Evolutionary conservation across 92 coral and sea anemone species (phyloP), one percentile per base, ranked within the genome.

Genomic region (Virgularia gustaviana): DNA sequence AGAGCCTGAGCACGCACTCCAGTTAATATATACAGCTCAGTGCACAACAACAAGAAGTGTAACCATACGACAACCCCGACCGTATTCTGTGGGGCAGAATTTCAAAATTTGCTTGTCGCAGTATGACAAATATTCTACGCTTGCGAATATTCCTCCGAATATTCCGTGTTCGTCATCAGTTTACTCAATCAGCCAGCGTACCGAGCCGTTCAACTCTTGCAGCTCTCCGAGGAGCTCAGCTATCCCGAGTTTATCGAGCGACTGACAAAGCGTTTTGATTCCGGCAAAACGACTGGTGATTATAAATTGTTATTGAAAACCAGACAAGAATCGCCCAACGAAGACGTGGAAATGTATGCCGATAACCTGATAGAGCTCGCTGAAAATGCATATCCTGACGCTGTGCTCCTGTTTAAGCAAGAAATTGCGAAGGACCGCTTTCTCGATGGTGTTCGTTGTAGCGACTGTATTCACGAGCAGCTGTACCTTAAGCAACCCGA

Each of bases 41-140:
- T n/a, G n/a, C n/a, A n/a, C 75, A 42, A 23, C 51, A 31, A 19
- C 51, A 49, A 36, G 53, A 34, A 36, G 38, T 29, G 32, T 38
- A 18, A 56, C 74, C 45, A 28, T 32, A 41, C 73, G 68, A 18
- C 56, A 42, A 2, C 77, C 51, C n/a, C n/a, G n/a, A 16, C 38
- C 53, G 22, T 73, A 56, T 30, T 53, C 41, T 33, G 63, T 55
- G 34, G 77, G 81, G 51, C 81, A 79, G 63, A 78, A 41, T 72
- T 71, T 79, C 63, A 79, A 83, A 66, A 79, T 74, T 0, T 80
- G 79, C 85, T 72, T 84, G 10, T 49, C 80, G 15, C 83, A 81
- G 53, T 81, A 73, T 56, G 47, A 33, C 3, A 56, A 81, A 34
- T 81, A 76, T 41, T 70, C 71, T 30, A 83, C 72, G 37, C 64